Base-by-base conservation (phyloP, 2,113 vertebrate genomes). In the Oncorhynchus tshawytscha region DNA sequence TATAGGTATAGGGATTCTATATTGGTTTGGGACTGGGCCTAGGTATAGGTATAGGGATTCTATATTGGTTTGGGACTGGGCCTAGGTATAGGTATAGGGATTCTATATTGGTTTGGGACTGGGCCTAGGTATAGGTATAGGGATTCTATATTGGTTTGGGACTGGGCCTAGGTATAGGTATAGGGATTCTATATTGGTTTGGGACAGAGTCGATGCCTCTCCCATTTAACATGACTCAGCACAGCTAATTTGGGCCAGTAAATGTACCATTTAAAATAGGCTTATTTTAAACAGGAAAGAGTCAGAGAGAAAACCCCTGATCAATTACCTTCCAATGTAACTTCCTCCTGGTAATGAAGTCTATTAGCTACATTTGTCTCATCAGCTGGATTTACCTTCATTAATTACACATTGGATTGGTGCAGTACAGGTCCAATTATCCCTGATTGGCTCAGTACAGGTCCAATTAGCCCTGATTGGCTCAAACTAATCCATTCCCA, bases 361-460 rank as follows among this genome's bases (percentile, higher is more conserved):
- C 82, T 87, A 91, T 90, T 88, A 78, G 88, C 89, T 90, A 88
- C 79, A 88, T 92, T 94, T 90, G 82, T 88, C 86, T 86, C 87
- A 91, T 92, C 89, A 90, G 87, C 82, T 87, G 83, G 86, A 91
- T 88, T 91, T 88, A 89, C 70, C 71, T 76, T 82, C 87, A 90
- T 93, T 92, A 92, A 90, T 93, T 90, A 82, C 88, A 87, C 82
- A 81, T 79, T 80, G 75, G 88, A 90, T 89, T 85, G 87, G 88
- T 86, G 86, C 82, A 76, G 86, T 80, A 78, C 87, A 75, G 86
- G 78, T 89, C 90, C 87, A 89, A 92, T 89, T 45, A 45, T 0
- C 9, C 9, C 39, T 80, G 87, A 90, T 88, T 83, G 71, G 85
- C 73, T 83, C 85, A 82, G 86, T 80, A 78, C 87, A 75, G 86